Percentiles rank a stretch among this genome's conserved stretches.
phyloP scores from a whole-genome alignment of 2,888 invertebrate species.

The Melolontha melolontha region DNA sequence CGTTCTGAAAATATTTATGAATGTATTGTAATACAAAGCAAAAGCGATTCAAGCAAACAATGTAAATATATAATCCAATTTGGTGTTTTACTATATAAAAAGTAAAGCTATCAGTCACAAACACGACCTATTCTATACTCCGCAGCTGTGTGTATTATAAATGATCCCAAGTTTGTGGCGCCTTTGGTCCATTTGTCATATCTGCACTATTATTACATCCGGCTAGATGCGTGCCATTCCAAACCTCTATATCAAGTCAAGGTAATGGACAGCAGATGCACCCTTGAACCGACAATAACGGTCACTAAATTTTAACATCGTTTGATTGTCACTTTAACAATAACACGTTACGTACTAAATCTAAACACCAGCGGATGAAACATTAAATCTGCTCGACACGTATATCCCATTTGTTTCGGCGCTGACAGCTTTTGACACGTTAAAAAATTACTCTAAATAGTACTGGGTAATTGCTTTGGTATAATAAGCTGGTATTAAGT shows the following conservation, averaged over 20 bases:
- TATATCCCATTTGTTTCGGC: conserved; percentile 16
- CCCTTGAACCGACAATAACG: not conserved
- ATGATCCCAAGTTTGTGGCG: conserved; percentile 66
- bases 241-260: conserved; percentile 57
- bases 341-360: not conserved
- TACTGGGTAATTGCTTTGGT: conserved; percentile 2
- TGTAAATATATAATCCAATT: conserved; percentile 34
- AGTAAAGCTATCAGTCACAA: conserved; percentile 57
- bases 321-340: conserved; percentile 14
- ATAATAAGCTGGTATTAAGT: conserved; percentile 8
- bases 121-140: conserved; percentile 59
- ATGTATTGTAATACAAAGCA: no score
- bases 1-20: no score
- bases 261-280: conserved; percentile 38
- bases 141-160: conserved; percentile 67
- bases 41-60: not conserved
- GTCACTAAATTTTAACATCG: conserved; percentile 5
- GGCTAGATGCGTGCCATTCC: conserved; percentile 57
- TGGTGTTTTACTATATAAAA: conserved; percentile 36
- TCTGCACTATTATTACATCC: conserved; percentile 65
- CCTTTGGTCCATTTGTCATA: conserved; percentile 67
- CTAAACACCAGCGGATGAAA: not conserved
- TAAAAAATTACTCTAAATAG: conserved; percentile 21
- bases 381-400: conserved; percentile 12
- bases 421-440: conserved; percentile 20